Base-by-base conservation (phyloP, 2,797 vertebrate species). In the Rhodeus uyekii region DNA sequence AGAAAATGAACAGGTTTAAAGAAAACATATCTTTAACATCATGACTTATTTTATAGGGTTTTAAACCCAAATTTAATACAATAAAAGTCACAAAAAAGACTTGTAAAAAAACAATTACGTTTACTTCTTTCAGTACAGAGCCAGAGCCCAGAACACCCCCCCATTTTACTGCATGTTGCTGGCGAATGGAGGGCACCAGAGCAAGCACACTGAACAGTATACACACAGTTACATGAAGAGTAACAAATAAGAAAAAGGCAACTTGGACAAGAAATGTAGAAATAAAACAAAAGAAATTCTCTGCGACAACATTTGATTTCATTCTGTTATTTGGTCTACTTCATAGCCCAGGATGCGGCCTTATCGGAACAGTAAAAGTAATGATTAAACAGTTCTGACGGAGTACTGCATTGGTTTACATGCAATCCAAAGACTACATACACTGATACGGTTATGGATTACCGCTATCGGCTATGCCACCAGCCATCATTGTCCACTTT, bases 331-430 rank as follows among this genome's bases (percentile, higher is more conserved):
- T 94, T 94, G 94, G 93, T 95, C 93, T 92, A 94, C 90, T 93
- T 94, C 89, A 89, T 87, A 90, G 91, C 89, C 89, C 89, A 89
- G 84, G 86, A 87, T 87, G 89, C 91, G 89, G 89, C 90, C 88
- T 90, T 90, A 90, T 89, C 90, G 86, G 87, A 92, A 93, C 86
- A 92, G 84, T 81, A 91, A 89, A 69, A 75, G 90, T 69, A 60
- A 85, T 53, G 18, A 89, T 90, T 68, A 74, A 92, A 93, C 87
- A 91, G 86, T 72, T 80, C 76, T 48, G 75, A 86, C 83, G 32
- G 81, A 85, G 92, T 92, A 94, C 93, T 94, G 94, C 93, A 93
- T 93, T 93, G 91, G 87, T 93, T 93, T 88, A 91, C 94, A 95
- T 95, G 93, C 92, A 94, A 84, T 91, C 90, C 77, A 88, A 88